Evolutionary conservation across 2,113 vertebrate species (phyloP).

Genomic region (Cochlearius cochlearius): DNA sequence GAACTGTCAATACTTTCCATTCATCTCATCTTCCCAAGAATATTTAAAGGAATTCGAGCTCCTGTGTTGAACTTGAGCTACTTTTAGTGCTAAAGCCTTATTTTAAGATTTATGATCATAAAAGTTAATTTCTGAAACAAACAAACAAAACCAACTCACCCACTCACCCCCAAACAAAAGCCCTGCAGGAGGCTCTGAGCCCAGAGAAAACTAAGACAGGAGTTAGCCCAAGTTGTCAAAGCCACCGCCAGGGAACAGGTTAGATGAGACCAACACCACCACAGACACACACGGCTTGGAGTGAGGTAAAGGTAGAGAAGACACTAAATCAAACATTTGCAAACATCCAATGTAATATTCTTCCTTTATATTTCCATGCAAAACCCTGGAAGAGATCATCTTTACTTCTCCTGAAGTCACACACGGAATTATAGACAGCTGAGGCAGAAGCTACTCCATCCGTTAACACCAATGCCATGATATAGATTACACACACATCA

Average conservation of each 20-base stretch:
- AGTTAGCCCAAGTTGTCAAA: not conserved
- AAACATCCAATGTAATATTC: not conserved
- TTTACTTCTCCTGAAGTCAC: not conserved
- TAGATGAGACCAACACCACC: not conserved
- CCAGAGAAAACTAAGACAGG: not conserved
- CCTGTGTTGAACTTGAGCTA: not conserved
- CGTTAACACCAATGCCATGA: not conserved
- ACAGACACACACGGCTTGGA: not conserved
- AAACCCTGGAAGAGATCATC: not conserved
- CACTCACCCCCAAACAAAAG: not conserved
- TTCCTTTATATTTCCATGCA: not conserved
- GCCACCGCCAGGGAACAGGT: not conserved
- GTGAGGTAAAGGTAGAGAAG: not conserved
- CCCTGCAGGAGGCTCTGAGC: not conserved
- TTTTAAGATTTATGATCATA: not conserved
- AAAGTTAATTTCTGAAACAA: not conserved
- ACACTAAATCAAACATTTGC: not conserved
- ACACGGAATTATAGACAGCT: not conserved
- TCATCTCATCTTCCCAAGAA: not conserved
- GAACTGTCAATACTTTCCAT: not conserved
- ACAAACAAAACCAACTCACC: not conserved
- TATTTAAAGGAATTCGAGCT: not conserved
- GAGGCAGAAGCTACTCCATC: not conserved
- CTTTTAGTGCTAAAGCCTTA: not conserved
- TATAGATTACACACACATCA: accelerated